These are phyloP conservation scores for Ganaspis sp. DNA, from an alignment of 1,140 invertebrate genomes.

Conservation along the genomic window DNA sequence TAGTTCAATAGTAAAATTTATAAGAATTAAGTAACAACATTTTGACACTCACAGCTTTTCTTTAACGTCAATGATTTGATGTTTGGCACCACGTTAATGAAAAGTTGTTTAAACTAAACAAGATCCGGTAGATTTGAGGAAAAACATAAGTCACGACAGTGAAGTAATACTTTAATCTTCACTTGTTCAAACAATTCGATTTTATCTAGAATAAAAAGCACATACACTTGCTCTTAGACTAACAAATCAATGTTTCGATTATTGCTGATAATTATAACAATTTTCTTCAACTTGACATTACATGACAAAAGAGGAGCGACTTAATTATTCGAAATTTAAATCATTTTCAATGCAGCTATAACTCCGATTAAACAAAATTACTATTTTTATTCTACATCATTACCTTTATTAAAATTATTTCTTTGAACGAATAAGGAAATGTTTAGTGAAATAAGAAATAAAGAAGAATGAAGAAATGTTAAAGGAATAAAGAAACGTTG, in stretches of 20 bases:
- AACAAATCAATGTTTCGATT: background rate
- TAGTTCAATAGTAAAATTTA: too few relatives aligned
- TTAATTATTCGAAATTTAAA: too few relatives aligned
- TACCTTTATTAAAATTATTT: too few relatives aligned
- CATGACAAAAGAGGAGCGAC: background rate
- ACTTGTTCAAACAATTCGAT: conserved; percentile 3
- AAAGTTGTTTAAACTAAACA: background rate
- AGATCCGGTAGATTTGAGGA: background rate
- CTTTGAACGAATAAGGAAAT: too few relatives aligned
- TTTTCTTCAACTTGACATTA: background rate
- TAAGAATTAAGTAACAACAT: too few relatives aligned
- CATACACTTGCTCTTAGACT: background rate
- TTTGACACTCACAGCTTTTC: too few relatives aligned
- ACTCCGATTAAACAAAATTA: too few relatives aligned
- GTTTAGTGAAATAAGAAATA: too few relatives aligned
- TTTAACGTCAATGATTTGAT: too few relatives aligned
- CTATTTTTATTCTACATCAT: background rate
- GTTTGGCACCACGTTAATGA: too few relatives aligned
- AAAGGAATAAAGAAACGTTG: background rate
- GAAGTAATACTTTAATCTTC: background rate
- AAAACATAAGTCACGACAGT: background rate
- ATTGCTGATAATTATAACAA: background rate
- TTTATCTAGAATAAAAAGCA: background rate
- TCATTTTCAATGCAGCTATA: too few relatives aligned
- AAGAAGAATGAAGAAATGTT: too few relatives aligned